Evolutionary conservation across 2,888 invertebrate species (phyloP), one percentile per base, ranked within the genome.

Genomic region (Dasypolia templi): DNA sequence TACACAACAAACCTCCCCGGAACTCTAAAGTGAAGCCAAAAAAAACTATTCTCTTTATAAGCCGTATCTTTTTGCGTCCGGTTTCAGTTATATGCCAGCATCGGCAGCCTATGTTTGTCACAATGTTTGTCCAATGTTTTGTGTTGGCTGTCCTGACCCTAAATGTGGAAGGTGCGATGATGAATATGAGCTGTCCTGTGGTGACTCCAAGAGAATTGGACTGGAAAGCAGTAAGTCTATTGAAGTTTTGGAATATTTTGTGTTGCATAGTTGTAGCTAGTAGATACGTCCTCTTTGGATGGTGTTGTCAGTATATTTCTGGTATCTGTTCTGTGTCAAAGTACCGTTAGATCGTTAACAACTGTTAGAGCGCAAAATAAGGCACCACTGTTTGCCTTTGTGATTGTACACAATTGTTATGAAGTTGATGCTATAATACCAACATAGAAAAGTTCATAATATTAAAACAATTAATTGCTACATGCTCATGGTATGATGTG

Each of bases 211-310:
- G 92, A 64, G 94, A 95, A 78, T 82, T 96, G 81, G 95, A 96
- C 89, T 93, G 95, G 91, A 95, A 95, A 84, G 95, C 93, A 82
- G 96, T 96, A 82, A 93, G 94, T 90, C 29, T 46, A 26, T 29
- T 44, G n/a, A 17, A 0, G 39, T 44, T 35, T 58, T 46, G 0
- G 7, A 11, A 7, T 12, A 22, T 51, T 62, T 56, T 17, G 3
- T 14, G n/a, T 3, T 61, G 0, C 17, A 39, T 2, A 42, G 2
- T 39, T 5, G 19, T 5, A 46, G 0, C 7, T 17, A 7, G 32
- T 19, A 49, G 4, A 11, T 29, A 26, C 14, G 14, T 39, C 12
- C n/a, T 44, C 17, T 19, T 22, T 35, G 7, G 11, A 68, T 59
- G 14, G 11, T 68, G 17, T 51, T 26, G 3, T 17, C 3, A 19